A percentile compares a stretch with the other conserved stretches of the same genome.
phyloP scores from a whole-genome alignment of 2,888 invertebrate species.

The Meiosimyza decipiens region DNA sequence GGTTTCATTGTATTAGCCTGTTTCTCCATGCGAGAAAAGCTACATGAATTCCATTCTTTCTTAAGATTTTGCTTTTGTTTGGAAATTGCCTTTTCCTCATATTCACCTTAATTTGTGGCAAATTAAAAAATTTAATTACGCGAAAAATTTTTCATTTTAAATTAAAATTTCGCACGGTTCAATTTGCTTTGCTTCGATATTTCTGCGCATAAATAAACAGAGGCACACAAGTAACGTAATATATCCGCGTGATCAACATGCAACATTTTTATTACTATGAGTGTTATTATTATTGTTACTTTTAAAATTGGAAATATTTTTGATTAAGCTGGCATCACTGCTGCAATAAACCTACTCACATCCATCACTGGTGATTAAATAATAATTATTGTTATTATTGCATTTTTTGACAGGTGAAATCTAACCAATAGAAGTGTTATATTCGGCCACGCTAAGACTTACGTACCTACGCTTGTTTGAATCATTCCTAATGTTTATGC shows the following conservation, averaged over 20 bases:
- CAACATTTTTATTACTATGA: constrained; percentile 6
- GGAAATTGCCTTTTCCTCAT: not conserved
- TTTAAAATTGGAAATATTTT: not conserved
- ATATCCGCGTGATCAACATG: constrained; percentile 14
- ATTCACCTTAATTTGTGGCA: not conserved
- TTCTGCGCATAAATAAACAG: constrained; percentile 6
- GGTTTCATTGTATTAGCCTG: too few relatives aligned
- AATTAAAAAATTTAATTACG: constrained; percentile 10
- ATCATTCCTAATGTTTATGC: too few relatives aligned
- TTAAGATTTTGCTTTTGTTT: not conserved
- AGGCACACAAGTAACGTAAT: not conserved
- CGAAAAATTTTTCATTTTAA: not conserved
- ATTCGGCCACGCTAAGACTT: too few relatives aligned
- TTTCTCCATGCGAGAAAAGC: too few relatives aligned
- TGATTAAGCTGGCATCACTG: not conserved
- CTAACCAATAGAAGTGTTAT: too few relatives aligned
- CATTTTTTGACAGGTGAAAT: too few relatives aligned
- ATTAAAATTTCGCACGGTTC: not conserved
- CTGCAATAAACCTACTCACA: not conserved
- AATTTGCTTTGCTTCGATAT: not conserved
- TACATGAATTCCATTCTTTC: not conserved
- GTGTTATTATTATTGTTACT: constrained; percentile 13
- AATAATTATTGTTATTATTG: too few relatives aligned
- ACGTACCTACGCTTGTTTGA: too few relatives aligned
- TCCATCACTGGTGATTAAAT: too few relatives aligned